Evolutionary conservation across 2,113 vertebrate species (phyloP).

Genomic region (Phyllostomus discolor): DNA sequence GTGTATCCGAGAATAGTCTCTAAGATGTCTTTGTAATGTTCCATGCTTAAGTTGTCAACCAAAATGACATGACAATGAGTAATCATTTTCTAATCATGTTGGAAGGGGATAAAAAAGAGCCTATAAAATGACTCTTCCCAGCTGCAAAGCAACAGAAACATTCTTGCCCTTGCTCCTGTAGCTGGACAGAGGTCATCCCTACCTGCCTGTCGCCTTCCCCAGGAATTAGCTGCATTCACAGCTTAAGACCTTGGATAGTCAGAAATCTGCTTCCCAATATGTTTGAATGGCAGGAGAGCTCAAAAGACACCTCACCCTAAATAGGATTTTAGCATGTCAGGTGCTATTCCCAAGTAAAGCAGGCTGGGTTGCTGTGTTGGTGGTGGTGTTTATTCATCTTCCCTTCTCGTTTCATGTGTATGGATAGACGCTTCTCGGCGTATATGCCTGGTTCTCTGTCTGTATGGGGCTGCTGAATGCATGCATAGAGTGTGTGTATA

Average conservation of each 20-base stretch:
- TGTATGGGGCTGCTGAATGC: slow-evolving; percentile 63
- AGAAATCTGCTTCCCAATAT: slow-evolving; percentile 92
- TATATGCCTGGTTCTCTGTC: slow-evolving; percentile 71
- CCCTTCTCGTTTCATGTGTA: slow-evolving; percentile 68
- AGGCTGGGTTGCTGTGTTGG: slow-evolving; percentile 73
- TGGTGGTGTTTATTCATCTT: slow-evolving; percentile 80
- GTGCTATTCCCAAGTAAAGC: slow-evolving; percentile 77
- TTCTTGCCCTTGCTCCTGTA: slow-evolving; percentile 67
- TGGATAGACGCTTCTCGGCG: slow-evolving; percentile 70
- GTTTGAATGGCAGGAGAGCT: slow-evolving; percentile 81
- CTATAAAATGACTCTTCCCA: slow-evolving; percentile 75
- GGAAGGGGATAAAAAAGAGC: slow-evolving; percentile 70
- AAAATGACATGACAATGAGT: slow-evolving; percentile 75
- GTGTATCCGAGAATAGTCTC: slow-evolving; percentile 65
- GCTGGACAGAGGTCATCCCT: slow-evolving; percentile 77
- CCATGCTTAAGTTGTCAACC: slow-evolving; percentile 82
- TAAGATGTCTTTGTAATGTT: slow-evolving; percentile 80
- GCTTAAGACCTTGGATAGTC: slow-evolving; percentile 91
- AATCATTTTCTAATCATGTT: slow-evolving; percentile 80
- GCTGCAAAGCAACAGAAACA: background rate
- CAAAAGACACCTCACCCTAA: slow-evolving; percentile 80
- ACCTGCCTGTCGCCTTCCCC: slow-evolving; percentile 83
- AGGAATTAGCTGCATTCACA: slow-evolving; percentile 89
- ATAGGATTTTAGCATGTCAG: slow-evolving; percentile 78
- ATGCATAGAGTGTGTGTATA: slow-evolving; percentile 73